Evolutionary conservation across 2,888 invertebrate genomes (phyloP), one percentile per base, ranked within the genome.

Genomic region (Platycnemis pennipes): DNA sequence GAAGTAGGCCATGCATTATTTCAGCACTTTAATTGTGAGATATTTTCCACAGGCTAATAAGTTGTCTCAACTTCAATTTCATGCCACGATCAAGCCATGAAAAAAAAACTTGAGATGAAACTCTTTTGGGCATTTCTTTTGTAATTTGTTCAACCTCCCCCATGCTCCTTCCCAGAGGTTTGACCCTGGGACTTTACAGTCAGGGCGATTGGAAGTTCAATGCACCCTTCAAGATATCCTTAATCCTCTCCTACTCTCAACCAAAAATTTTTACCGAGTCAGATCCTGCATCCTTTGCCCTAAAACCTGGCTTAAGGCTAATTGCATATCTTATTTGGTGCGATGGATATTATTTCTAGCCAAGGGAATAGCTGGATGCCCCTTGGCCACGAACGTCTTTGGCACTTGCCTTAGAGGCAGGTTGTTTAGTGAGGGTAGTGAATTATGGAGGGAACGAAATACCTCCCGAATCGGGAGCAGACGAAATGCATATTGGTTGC

Each of bases 381-480:
- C 91, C 91, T 63, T 91, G 91, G 63, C 69, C 91, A 22, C 63
- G 69, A 91, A 44, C 44, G 63, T 91, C 91, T 77, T 31, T 77
- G 77, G 63, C 91, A 46, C 87, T 63, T 91, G 91, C 91, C 91
- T 37, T 63, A 22, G 91, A 69, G 91, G 56, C 44, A 63, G 91
- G 69, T 22, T 63, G 91, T 56, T 42, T 87, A 46, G 91, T 91
- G 91, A 69, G 91, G 91, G 91, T 91, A 91, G 91, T 91, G 91
- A 91, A 91, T 63, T 44, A 63, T 69, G 91, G 91, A 91, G 91
- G 91, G 56, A 37, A 77, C 37, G 77, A 77, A 77, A 77, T 91
- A 91, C 91, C 91, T 91, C 91, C 91, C 91, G 91, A 91, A 91
- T 91, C 91, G 91, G 91, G 91, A 91, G 91, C 44, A 44, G 91